Base-by-base conservation (phyloP, 2,113 vertebrate genomes). In the Butorides virescens region DNA sequence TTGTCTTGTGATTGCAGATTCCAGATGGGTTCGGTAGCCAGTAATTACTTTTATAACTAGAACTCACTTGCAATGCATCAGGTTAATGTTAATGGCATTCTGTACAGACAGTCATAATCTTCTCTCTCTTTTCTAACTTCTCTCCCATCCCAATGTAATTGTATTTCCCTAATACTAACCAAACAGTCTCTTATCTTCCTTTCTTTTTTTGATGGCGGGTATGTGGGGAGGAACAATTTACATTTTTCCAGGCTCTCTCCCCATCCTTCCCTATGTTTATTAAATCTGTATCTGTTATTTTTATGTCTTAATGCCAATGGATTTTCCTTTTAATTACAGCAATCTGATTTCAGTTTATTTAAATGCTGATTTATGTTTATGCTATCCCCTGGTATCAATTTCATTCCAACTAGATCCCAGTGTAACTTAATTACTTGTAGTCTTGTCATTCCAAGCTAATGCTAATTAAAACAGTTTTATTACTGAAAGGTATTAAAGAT, bases 31-130 rank as follows among this genome's bases (percentile, higher is more conserved):
- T 98, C 42, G 29, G 95, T 98, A 98, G 97, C 94, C 97, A 96
- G 96, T 98, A 98, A 98, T 98, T 98, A 98, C 97, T 96, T 97
- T 92, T 97, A 92, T 97, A 97, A 97, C 96, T 96, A 96, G 94
- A 96, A 97, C 92, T 97, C 92, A 50, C 94, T 97, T 91, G 97
- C 95, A 95, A 94, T 97, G 91, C 93, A 95, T 97, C 97, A 96
- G 97, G 97, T 98, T 98, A 97, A 97, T 90, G 94, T 93, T 97
- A 98, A 98, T 97, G 96, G 96, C 82, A 91, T 96, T 97, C 96
- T 92, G 86, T 95, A 90, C 71, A 78, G 96, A 93, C 89, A 91
- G 88, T 92, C 94, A 93, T 86, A 92, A 97, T 91, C 93, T 85
- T 86, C 83, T 90, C 91, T 97, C 95, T 96, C 95, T 94, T 97